Evolutionary conservation across 2,888 invertebrate genomes (phyloP), one percentile per base, ranked within the genome.

Genomic region (Thymelicus acteon): DNA sequence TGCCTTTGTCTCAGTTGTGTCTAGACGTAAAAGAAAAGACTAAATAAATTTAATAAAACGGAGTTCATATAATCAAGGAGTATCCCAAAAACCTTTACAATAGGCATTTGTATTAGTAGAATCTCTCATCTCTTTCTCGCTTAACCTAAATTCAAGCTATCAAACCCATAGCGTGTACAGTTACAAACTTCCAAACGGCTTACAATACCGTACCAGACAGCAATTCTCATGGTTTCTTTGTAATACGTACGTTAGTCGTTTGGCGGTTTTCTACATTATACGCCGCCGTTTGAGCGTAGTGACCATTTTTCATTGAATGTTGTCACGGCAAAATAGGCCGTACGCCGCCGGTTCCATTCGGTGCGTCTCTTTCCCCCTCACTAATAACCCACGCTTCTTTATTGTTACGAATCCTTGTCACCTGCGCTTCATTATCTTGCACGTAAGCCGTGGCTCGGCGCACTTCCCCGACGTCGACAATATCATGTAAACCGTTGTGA

Each of bases 381-480:
- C 82, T 87, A 89, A 90, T 89, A 91, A 88, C 88, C 89, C 91
- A 90, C 91, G 90, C 90, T 88, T 87, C 86, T 89, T 88, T 87
- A 90, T 89, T 88, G 89, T 86, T 83, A 85, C 85, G 83, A 85
- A 88, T 88, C 84, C 86, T 90, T 89, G 89, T 90, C 91, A 90
- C 91, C 90, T 90, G 91, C 89, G 85, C 80, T 81, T 85, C 85
- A 85, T 85, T 90, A 86, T 85, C 82, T 85, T 83, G 76, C 78
- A 82, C 78, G 78, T 79, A 84, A 83, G 80, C 79, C 81, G 74
- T 74, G 75, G 57, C 69, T 60, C 64, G 57, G 63, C 60, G 60
- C 78, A 63, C 60, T 70, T 70, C 70, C 70, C 69, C 61, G 52
- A 37, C 61, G 52, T 64, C 60, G 49, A 49, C 62, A 39, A 61